Percentiles rank a stretch among this genome's conserved stretches.
These are phyloP conservation scores for Oreochromis niloticus DNA, from an alignment of 2,113 vertebrate species.

Conservation along the genomic window DNA sequence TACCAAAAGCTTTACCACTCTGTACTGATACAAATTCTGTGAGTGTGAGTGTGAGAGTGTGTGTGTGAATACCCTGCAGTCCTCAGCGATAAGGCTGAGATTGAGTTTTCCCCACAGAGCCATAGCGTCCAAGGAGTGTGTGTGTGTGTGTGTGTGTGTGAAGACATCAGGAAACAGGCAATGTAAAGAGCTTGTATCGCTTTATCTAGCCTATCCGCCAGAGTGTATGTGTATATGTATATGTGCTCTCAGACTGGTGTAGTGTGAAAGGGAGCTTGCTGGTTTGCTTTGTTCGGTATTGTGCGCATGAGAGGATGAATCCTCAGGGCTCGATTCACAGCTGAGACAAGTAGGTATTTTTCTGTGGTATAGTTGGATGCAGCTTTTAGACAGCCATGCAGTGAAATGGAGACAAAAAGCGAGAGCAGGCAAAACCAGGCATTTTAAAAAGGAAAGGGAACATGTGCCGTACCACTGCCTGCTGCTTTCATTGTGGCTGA, in stretches of 20 bases:
- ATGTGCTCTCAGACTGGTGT: slow-evolving; percentile 44
- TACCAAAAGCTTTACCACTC: slow-evolving; percentile 7
- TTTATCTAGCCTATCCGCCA: slow-evolving; percentile 30
- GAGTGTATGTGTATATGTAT: slow-evolving; percentile 52
- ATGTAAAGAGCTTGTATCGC: slow-evolving; percentile 56
- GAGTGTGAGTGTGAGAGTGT: not conserved
- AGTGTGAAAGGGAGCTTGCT: slow-evolving; percentile 34
- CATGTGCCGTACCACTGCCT: not conserved
- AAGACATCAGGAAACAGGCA: slow-evolving; percentile 52
- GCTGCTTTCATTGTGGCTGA: not conserved
- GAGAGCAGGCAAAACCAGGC: not conserved
- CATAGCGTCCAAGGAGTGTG: slow-evolving; percentile 31
- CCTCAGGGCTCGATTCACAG: slow-evolving; percentile 40
- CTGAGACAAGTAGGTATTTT: slow-evolving; percentile 32
- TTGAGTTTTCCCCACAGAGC: slow-evolving; percentile 57
- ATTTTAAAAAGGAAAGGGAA: not conserved
- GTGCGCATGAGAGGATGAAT: slow-evolving; percentile 49
- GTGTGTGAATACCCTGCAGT: slow-evolving; percentile 41
- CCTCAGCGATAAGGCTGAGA: slow-evolving; percentile 59
- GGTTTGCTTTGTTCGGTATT: slow-evolving; percentile 47
- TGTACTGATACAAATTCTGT: slow-evolving; percentile 15
- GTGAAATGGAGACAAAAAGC: not conserved
- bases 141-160: slow-evolving; percentile 31
- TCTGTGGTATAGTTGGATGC: not conserved
- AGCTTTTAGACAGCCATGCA: not conserved